Evolutionary conservation across 2,113 vertebrate species (phyloP).

Genomic region (Microcebus murinus): DNA sequence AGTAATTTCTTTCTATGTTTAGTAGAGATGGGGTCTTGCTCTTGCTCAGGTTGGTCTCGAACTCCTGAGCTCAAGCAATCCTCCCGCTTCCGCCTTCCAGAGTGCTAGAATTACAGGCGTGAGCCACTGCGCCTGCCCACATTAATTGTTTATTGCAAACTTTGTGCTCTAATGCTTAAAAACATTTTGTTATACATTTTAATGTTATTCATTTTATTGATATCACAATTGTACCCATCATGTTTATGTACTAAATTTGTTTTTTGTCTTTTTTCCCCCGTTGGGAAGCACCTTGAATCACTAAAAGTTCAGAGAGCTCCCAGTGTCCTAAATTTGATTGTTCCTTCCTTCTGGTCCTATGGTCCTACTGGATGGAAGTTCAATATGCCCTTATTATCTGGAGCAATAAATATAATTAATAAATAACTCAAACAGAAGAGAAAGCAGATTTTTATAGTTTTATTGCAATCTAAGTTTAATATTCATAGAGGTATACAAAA

Average conservation of each 20-base stretch:
- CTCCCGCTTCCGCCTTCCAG: no score
- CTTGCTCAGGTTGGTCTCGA: no score
- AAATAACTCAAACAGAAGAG: background rate
- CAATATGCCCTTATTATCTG: background rate
- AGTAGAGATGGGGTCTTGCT: no score
- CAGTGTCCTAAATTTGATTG: background rate
- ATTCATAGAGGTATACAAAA: background rate
- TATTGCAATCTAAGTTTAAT: background rate
- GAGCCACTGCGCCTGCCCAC: no score
- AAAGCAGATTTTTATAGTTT: background rate
- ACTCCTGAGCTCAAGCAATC: no score
- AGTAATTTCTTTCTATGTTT: no score
- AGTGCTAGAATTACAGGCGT: no score
- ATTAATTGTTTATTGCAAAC: background rate
- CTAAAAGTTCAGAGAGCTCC: no score
- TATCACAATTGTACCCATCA: background rate
- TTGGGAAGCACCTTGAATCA: no score
- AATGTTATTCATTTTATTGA: background rate
- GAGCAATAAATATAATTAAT: constrained; percentile 36
- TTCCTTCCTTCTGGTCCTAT: background rate
- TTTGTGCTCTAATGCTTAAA: background rate
- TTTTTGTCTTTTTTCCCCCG: no score
- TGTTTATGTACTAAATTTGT: background rate
- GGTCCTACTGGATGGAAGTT: background rate
- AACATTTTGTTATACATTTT: constrained; percentile 7